These are phyloP conservation scores for Malurus cyaneus DNA, from an alignment of 2,113 vertebrate genomes.

Conservation along the genomic window DNA sequence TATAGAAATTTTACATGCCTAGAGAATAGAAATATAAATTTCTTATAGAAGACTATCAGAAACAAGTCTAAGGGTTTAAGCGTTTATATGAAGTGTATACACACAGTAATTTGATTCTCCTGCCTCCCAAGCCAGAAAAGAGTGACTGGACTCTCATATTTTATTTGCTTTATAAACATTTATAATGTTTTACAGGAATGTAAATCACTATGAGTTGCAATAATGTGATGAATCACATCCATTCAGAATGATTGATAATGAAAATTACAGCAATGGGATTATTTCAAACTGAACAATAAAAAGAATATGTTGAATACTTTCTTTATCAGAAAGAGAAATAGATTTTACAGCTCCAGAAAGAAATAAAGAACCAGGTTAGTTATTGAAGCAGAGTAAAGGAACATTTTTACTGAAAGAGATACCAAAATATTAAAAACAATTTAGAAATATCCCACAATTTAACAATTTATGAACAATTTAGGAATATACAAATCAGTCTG, in stretches of 20 bases:
- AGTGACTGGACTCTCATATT: neutral
- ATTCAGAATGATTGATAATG: neutral
- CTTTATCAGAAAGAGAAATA: neutral
- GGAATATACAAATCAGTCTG: neutral
- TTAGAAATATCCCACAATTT: neutral
- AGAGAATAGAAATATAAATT: neutral
- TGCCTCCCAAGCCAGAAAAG: neutral
- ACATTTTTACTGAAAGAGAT: neutral
- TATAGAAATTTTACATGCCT: neutral
- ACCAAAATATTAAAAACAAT: neutral
- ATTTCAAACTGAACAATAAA: neutral
- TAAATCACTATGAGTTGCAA: neutral
- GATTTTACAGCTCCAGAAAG: rapidly evolving
- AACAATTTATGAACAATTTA: neutral
- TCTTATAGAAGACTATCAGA: neutral
- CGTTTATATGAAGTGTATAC: neutral
- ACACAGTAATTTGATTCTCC: neutral
- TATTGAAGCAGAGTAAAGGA: neutral
- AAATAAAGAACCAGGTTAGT: neutral
- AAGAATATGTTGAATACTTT: neutral
- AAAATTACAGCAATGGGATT: neutral
- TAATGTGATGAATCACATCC: neutral
- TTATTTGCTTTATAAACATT: neutral
- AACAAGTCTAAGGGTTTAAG: neutral
- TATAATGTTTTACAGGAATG: neutral